phyloP scores from a whole-genome alignment of 1,140 invertebrate species.

The Arion vulgaris region DNA sequence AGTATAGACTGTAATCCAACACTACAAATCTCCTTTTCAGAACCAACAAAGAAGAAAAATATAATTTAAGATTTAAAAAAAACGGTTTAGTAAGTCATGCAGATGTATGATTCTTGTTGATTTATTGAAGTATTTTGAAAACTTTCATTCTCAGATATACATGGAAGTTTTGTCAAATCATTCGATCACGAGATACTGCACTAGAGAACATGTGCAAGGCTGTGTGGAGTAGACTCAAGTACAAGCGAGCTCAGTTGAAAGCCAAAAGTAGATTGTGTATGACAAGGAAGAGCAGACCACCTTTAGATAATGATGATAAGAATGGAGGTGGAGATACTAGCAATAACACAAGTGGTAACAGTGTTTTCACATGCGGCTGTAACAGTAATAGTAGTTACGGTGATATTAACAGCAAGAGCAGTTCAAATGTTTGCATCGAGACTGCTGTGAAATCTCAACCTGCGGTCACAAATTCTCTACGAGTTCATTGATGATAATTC shows the following conservation, averaged over 20 bases:
- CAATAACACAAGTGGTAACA: background rate
- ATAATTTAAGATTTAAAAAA: too few relatives aligned
- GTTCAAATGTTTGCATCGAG: background rate
- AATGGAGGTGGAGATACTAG: background rate
- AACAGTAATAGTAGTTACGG: background rate
- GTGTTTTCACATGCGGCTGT: too few relatives aligned
- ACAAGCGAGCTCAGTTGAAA: constrained; percentile 1
- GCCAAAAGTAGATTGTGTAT: background rate
- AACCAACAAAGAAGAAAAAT: too few relatives aligned
- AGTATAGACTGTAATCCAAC: too few relatives aligned
- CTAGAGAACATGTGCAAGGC: constrained; percentile 39
- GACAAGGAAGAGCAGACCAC: background rate
- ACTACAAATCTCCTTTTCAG: too few relatives aligned
- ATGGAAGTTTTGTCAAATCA: constrained; percentile 21
- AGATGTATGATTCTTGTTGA: too few relatives aligned
- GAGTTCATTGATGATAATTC: background rate
- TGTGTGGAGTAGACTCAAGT: constrained; percentile 32
- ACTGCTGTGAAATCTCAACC: background rate
- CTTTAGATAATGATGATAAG: background rate
- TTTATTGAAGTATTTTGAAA: too few relatives aligned
- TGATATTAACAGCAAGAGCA: background rate
- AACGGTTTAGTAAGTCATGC: too few relatives aligned
- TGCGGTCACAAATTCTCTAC: background rate
- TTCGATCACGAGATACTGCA: background rate
- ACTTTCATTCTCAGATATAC: constrained; percentile 11